Evolutionary conservation across 1,140 invertebrate species (phyloP).

Genomic region (Heliconius hewitsoni): DNA sequence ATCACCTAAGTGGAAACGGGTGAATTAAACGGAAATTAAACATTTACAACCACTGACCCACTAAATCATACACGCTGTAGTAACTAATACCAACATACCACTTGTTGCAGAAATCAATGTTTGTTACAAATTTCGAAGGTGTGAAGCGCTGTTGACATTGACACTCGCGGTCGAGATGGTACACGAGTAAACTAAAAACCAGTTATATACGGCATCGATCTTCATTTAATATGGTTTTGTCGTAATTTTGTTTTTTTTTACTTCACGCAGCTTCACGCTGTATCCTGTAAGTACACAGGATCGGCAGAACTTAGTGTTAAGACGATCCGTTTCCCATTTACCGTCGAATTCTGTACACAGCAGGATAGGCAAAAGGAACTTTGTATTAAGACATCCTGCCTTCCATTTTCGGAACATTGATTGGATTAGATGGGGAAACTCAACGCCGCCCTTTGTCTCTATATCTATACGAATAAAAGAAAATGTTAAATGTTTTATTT

Average conservation of each 20-base stretch:
- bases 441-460: too few species aligned
- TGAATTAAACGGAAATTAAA: too few species aligned
- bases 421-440: too few species aligned
- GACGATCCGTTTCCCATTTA: too few species aligned
- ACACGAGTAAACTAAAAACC: background rate
- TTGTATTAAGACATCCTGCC: too few species aligned
- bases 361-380: too few species aligned
- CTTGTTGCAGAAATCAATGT: constrained; percentile 2
- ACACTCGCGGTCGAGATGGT: background rate
- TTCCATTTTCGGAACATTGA: too few species aligned
- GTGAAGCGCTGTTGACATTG: background rate
- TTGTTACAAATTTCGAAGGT: constrained; percentile 1
- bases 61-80: background rate
- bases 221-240: background rate
- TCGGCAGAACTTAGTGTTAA: too few species aligned
- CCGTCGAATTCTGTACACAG: too few species aligned
- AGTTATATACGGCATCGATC: background rate
- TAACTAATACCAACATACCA: background rate
- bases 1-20: too few species aligned
- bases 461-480: too few species aligned
- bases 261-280: background rate
- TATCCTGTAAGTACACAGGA: background rate
- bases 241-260: background rate
- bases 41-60: background rate
- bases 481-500: too few species aligned